Percentiles rank a stretch among this genome's conserved stretches.
These are phyloP conservation scores for Lepus americanus DNA, from an alignment of 2,113 vertebrate species.

Conservation along the genomic window DNA sequence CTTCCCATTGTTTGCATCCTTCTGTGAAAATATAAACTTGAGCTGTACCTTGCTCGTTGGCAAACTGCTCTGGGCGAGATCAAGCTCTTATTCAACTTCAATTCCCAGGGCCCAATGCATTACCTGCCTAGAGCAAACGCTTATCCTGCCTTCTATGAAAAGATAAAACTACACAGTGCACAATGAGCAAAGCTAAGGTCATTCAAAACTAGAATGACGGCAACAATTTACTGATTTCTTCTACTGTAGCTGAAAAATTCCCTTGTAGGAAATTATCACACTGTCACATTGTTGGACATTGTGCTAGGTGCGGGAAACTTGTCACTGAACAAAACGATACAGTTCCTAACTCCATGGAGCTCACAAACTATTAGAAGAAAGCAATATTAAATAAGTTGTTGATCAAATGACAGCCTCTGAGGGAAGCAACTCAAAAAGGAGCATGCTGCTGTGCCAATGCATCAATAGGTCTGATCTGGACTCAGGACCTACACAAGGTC, in stretches of 20 bases:
- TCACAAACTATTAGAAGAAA: neutral
- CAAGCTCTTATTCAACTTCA: constrained; percentile 26
- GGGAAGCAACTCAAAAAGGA: neutral
- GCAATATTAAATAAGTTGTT: neutral
- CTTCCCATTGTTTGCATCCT: neutral
- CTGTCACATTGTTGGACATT: neutral
- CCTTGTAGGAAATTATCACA: neutral
- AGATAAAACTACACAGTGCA: neutral
- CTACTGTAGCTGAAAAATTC: neutral
- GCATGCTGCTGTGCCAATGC: too few species aligned
- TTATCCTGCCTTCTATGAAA: neutral
- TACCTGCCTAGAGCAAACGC: neutral
- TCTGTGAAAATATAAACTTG: neutral
- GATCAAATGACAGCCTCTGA: neutral
- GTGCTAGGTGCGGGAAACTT: neutral
- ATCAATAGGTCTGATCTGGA: neutral
- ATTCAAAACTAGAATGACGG: neutral
- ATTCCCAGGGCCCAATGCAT: neutral
- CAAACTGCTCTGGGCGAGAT: neutral
- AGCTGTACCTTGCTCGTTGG: neutral
- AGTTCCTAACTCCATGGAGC: neutral
- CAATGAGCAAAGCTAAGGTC: neutral
- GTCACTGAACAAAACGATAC: neutral
- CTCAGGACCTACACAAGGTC: neutral
- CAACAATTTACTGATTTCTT: neutral